Evolutionary conservation across 2,797 vertebrate species (phyloP).

Genomic region (Podargus strigoides): DNA sequence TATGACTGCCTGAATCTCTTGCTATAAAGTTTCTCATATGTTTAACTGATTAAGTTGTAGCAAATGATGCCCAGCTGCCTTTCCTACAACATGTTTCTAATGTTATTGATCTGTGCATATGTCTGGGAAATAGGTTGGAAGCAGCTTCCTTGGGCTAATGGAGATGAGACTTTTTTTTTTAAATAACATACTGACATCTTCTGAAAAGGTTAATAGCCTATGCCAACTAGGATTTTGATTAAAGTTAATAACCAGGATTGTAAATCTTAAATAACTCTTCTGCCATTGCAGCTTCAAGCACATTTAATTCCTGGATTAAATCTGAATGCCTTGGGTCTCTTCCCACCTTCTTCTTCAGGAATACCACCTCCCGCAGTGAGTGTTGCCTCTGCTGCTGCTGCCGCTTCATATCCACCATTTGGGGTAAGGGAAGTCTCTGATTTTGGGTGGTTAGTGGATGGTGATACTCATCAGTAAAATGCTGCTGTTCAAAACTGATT

Average conservation of each 20-base stretch:
- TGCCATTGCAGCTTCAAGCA: slow-evolving; percentile 89
- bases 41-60: not conserved
- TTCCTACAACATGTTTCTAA: not conserved
- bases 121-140: not conserved
- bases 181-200: not conserved
- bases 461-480: not conserved
- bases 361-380: slow-evolving; percentile 89
- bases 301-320: slow-evolving; percentile 98
- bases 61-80: not conserved
- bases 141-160: not conserved
- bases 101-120: not conserved
- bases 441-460: not conserved
- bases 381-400: slow-evolving; percentile 84
- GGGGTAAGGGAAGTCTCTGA: slow-evolving; percentile 83
- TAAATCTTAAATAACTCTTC: slow-evolving; percentile 40
- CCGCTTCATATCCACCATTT: slow-evolving; percentile 87
- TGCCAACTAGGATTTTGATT: not conserved
- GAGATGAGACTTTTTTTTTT: not conserved
- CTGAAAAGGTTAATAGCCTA: not conserved
- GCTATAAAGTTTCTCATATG: not conserved
- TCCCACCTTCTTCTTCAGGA: slow-evolving; percentile 88
- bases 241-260: not conserved
- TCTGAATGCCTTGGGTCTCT: slow-evolving; percentile 94
- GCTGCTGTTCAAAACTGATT: not conserved
- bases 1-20: not conserved